A percentile compares a stretch with the other conserved stretches of the same genome.
Conservation (phyloP, 2,113 vertebrate species). For the Cercocebus atys region DNA sequence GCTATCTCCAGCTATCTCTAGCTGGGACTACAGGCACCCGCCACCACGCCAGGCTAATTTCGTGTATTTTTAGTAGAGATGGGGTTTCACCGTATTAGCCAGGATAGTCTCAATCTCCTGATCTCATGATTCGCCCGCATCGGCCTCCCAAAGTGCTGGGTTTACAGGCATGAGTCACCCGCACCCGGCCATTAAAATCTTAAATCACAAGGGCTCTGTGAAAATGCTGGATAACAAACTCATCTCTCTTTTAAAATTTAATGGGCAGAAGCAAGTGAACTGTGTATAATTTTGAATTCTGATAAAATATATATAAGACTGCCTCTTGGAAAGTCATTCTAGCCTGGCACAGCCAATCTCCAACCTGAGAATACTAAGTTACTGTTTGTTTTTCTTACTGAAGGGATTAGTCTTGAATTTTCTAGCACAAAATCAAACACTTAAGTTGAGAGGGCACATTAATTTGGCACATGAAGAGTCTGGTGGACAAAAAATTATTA, state of each 20-base stretch:
- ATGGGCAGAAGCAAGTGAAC: constrained; percentile 52
- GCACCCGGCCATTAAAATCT: background rate
- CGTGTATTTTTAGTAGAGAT: too few species aligned
- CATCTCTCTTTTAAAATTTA: constrained; percentile 61
- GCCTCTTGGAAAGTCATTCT: constrained; percentile 32
- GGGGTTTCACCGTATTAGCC: too few species aligned
- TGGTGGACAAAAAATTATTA: constrained; percentile 8
- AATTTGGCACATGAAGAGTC: constrained; percentile 2
- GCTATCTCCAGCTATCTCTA: too few species aligned
- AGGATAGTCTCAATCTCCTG: too few species aligned
- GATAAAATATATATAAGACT: constrained; percentile 56
- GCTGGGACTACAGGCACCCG: too few species aligned
- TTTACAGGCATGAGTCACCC: too few species aligned
- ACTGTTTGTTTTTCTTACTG: constrained; percentile 2
- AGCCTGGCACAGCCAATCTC: background rate
- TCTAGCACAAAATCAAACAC: constrained; percentile 28
- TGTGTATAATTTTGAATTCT: constrained; percentile 48
- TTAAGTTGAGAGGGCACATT: background rate
- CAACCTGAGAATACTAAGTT: constrained; percentile 25
- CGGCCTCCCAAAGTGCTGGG: too few species aligned
- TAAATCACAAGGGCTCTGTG: background rate
- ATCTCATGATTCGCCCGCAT: too few species aligned
- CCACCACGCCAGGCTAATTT: too few species aligned
- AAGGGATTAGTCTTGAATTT: constrained; percentile 49
- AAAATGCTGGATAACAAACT: constrained; percentile 39